Conservation (phyloP, 1,140 invertebrate species). For the Cydia splendana region DNA sequence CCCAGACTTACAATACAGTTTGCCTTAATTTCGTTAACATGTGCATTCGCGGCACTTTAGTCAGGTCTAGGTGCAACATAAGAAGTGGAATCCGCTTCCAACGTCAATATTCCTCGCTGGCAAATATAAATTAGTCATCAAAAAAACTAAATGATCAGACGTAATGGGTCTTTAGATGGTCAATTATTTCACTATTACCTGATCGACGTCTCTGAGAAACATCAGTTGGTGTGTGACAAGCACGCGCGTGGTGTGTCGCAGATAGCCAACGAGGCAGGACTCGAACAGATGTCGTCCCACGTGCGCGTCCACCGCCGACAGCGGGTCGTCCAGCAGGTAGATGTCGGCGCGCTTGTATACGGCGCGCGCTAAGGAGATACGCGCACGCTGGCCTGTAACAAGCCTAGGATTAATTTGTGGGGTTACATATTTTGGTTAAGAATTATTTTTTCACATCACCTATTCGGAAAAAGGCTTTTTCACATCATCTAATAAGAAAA, state of each 20-base stretch:
- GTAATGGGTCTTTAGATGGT: no score
- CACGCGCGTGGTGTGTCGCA: slow-evolving; percentile 86
- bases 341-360: slow-evolving; percentile 91
- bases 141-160: no score
- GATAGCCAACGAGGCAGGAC: slow-evolving; percentile 84
- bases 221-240: slow-evolving; percentile 94
- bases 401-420: background rate
- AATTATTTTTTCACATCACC: no score
- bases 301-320: slow-evolving; percentile 88
- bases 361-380: slow-evolving; percentile 92
- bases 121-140: no score
- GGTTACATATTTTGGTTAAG: background rate
- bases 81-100: no score
- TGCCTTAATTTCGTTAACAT: no score
- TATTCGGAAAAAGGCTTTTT: no score
- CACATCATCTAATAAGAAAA: no score
- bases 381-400: slow-evolving; percentile 87
- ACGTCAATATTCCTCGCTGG: no score
- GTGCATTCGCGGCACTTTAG: no score
- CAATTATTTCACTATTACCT: slow-evolving; percentile 54
- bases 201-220: slow-evolving; percentile 88
- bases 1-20: no score
- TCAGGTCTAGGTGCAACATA: no score
- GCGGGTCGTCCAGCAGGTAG: slow-evolving; percentile 91
- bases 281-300: slow-evolving; percentile 86